Percentiles rank a stretch among this genome's conserved stretches.
Evolutionary conservation across 2,797 vertebrate species (phyloP).

Genomic region (Cephalopachus bancanus): DNA sequence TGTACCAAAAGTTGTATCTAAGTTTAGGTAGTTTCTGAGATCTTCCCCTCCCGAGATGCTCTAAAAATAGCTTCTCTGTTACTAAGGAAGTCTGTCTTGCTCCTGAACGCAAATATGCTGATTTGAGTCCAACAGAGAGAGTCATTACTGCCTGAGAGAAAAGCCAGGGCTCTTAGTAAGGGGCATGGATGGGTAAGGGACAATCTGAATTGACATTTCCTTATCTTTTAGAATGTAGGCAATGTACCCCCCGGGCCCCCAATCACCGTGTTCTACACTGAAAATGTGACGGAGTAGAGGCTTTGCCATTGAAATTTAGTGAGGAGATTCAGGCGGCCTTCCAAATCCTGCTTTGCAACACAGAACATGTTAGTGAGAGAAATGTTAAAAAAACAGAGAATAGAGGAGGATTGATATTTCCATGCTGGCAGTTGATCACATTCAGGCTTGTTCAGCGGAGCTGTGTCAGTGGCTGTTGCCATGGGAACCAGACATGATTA

Average conservation of each 20-base stretch:
- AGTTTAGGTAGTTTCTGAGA: conserved; percentile 65
- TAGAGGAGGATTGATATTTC: conserved; percentile 64
- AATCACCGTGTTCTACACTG: not conserved
- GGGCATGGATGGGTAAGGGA: not conserved
- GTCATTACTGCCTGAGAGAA: not conserved
- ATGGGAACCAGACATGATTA: conserved; percentile 72
- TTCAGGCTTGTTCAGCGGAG: not conserved
- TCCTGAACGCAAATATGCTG: conserved; percentile 60
- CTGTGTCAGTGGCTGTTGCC: conserved; percentile 50
- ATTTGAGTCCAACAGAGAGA: conserved; percentile 66
- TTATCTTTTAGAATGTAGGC: not conserved
- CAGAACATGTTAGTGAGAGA: not conserved
- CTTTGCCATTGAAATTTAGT: rapidly evolving
- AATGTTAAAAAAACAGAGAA: conserved; percentile 1
- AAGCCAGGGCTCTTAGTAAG: not conserved
- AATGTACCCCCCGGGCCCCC: rapidly evolving
- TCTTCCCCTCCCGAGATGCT: conserved; percentile 27
- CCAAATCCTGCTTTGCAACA: not conserved
- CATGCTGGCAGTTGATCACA: not conserved
- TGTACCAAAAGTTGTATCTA: conserved; percentile 52
- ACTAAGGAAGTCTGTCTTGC: conserved; percentile 62
- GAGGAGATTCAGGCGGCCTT: not conserved
- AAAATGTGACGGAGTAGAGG: not conserved
- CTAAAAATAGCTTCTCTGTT: conserved; percentile 74
- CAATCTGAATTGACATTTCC: not conserved